phyloP scores from a whole-genome alignment of 2,888 invertebrate genomes.

The Chesias legatella region DNA sequence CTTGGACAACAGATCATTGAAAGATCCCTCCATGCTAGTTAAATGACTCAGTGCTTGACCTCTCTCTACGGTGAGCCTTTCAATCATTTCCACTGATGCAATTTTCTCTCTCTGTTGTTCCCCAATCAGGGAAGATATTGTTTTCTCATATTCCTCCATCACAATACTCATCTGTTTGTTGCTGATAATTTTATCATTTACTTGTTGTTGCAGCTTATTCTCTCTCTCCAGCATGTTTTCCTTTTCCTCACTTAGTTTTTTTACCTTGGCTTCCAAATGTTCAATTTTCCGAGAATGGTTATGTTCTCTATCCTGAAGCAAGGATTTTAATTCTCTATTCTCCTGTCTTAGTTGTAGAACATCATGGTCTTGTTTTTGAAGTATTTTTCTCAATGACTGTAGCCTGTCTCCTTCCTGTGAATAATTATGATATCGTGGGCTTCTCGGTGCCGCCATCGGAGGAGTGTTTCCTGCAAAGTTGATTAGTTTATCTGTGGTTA shows the following conservation, averaged over 20 bases:
- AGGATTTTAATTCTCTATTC: slow-evolving; percentile 59
- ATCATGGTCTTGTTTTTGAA: slow-evolving; percentile 69
- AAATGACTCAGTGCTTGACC: slow-evolving; percentile 82
- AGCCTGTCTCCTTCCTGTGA: slow-evolving; percentile 55
- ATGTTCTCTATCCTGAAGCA: slow-evolving; percentile 57
- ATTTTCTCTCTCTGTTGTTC: slow-evolving; percentile 85
- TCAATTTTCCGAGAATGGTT: slow-evolving; percentile 50
- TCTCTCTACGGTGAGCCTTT: slow-evolving; percentile 74
- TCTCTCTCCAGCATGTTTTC: slow-evolving; percentile 51
- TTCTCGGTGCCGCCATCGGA: slow-evolving; percentile 60
- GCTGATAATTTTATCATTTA: slow-evolving; percentile 58
- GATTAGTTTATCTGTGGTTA: slow-evolving; percentile 66
- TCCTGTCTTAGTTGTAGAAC: slow-evolving; percentile 58
- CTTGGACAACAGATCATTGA: slow-evolving; percentile 81
- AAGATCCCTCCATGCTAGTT: slow-evolving; percentile 81
- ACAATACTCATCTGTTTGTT: slow-evolving; percentile 83
- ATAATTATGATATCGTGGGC: slow-evolving; percentile 48
- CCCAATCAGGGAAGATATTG: slow-evolving; percentile 86
- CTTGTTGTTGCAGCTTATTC: slow-evolving; percentile 54
- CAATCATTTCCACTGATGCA: slow-evolving; percentile 64
- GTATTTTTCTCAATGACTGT: slow-evolving; percentile 55
- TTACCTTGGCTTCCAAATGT: slow-evolving; percentile 53
- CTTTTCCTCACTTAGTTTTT: slow-evolving; percentile 58
- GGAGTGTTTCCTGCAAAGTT: slow-evolving; percentile 62
- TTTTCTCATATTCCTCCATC: slow-evolving; percentile 89